These are phyloP conservation scores for Cheilosia pagana DNA, from an alignment of 2,888 invertebrate genomes.

Conservation along the genomic window DNA sequence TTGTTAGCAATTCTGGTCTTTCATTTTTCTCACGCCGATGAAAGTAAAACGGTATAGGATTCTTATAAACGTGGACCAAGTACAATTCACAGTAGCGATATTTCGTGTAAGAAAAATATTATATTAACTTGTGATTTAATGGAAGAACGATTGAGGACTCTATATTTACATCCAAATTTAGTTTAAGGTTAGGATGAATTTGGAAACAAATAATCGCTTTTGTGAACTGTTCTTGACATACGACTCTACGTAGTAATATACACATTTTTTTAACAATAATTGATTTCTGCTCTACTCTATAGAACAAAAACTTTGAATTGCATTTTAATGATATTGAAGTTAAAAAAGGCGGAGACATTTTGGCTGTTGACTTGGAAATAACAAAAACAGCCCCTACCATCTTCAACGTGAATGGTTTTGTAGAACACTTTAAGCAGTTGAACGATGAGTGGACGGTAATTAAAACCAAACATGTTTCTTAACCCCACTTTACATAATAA, in stretches of 20 bases:
- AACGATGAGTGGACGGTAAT: slow-evolving; percentile 79
- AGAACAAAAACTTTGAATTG: slow-evolving; percentile 40
- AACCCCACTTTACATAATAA: neutral
- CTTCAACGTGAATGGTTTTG: slow-evolving; percentile 76
- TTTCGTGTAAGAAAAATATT: too few species aligned
- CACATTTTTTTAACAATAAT: neutral
- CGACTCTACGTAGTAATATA: neutral
- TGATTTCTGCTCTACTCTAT: neutral
- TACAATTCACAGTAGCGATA: too few species aligned
- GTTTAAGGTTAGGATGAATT: too few species aligned
- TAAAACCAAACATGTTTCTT: neutral
- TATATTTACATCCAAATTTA: too few species aligned
- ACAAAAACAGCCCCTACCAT: slow-evolving; percentile 71
- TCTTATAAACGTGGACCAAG: neutral
- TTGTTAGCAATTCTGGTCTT: neutral
- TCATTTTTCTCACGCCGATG: neutral
- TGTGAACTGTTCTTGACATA: too few species aligned
- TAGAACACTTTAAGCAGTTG: slow-evolving; percentile 76
- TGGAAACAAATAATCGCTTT: too few species aligned
- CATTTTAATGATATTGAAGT: slow-evolving; percentile 74
- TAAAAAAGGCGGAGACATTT: slow-evolving; percentile 62
- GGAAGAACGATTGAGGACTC: too few species aligned
- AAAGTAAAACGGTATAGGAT: neutral
- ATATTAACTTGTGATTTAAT: too few species aligned
- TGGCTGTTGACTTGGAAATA: slow-evolving; percentile 75